Base-by-base conservation (phyloP, 2,888 invertebrate species). In the Eristalis arbustorum region DNA sequence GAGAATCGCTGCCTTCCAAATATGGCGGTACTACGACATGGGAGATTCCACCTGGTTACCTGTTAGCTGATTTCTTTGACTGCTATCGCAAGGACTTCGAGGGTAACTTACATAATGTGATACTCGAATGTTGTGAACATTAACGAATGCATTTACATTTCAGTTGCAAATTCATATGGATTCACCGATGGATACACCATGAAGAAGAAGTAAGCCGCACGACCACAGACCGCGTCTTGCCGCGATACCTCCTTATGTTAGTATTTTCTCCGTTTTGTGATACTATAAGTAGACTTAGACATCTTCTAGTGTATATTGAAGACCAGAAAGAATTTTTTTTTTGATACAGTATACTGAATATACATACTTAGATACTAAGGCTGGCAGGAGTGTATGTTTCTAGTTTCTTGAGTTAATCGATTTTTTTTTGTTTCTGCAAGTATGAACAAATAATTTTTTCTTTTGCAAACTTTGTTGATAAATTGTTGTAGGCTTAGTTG, bases 41-140 rank as follows among this genome's bases (percentile, higher is more conserved):
- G 91, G 91, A 91, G 64, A 63, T 91, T 80, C 94, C 96, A 10
- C 95, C 96, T 0, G 96, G 96, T 0, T 93, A 94, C 14, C 90
- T 95, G n/a, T 92, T 96, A 78, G 95, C 95, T 89, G 94, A 96
- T 81, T 95, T 96, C 93, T 93, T 96, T 49, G 93, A 93, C 68
- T 93, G 94, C 89, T 96, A 96, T 89, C 95, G 96, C 89, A 94
- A 95, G 1, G 94, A 95, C 80, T 96, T 95, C 90, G 94, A 94
- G 92, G 92, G 96, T 56, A 18, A 37, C 14, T 42, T 14, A 31
- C 18, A n/a, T 40, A 66, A 22, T n/a, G 4, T 63, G 10, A 31
- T 8, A 8, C 31, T 10, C 31, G 31, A 31, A 31, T 10, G 31
- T 18, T 11, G 18, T 75, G 14, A 49, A 76, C 57, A 8, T 37